Conservation (phyloP, 2,797 vertebrate genomes). For the Stomatorhinus walkeri region DNA sequence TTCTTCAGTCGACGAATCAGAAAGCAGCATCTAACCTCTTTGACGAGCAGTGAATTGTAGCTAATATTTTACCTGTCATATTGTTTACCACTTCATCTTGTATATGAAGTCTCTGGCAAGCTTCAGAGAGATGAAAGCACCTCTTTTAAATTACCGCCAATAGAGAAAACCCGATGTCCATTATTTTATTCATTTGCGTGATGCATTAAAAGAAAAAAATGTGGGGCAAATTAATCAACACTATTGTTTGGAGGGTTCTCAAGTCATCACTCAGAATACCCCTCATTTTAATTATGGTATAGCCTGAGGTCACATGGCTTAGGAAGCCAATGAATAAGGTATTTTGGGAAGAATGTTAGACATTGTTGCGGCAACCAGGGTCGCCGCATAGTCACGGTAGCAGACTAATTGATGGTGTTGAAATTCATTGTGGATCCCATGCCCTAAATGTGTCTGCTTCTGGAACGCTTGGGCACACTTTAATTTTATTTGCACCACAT, state of each 20-base stretch:
- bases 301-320: neutral
- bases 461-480: neutral
- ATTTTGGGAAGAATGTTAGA: neutral
- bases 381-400: neutral
- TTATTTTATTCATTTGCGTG: conserved; percentile 2
- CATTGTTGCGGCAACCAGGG: neutral
- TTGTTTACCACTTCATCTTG: neutral
- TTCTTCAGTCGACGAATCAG: neutral
- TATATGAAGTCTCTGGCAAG: neutral
- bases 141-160: neutral
- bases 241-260: neutral
- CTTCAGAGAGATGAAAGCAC: neutral
- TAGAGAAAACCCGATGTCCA: neutral
- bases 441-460: neutral
- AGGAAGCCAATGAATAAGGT: neutral
- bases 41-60: neutral
- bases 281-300: neutral
- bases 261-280: neutral
- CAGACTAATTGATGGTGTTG: neutral
- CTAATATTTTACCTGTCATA: neutral
- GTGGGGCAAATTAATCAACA: neutral
- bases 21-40: neutral
- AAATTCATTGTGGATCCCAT: neutral
- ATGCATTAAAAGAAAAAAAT: neutral
- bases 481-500: neutral